phyloP scores from a whole-genome alignment of 1,140 invertebrate species.

The Sarcophaga bullata region DNA sequence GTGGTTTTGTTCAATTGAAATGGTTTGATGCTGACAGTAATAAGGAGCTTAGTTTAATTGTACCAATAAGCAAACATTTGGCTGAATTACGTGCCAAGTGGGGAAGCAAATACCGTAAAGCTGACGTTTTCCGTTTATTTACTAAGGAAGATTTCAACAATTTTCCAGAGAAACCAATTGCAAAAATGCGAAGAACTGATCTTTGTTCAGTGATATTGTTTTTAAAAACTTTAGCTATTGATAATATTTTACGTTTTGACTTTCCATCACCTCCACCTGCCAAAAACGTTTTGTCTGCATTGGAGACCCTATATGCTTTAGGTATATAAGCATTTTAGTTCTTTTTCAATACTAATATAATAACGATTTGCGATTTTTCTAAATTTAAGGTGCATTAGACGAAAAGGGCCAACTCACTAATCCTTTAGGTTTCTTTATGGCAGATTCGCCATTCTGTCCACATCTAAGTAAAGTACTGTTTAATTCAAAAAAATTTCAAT shows the following conservation, averaged over 20 bases:
- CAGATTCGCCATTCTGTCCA: constrained; percentile 91
- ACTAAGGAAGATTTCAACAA: constrained; percentile 82
- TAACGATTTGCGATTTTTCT: constrained; percentile 14
- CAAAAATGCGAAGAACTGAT: constrained; percentile 94
- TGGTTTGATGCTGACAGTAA: constrained; percentile 88
- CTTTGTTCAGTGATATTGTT: constrained; percentile 88
- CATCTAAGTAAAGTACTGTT: constrained; percentile 90
- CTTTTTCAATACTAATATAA: not conserved
- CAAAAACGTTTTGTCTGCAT: constrained; percentile 82
- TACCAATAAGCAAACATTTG: constrained; percentile 89
- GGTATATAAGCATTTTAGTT: constrained; percentile 44
- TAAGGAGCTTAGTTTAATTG: constrained; percentile 85
- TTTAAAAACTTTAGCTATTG: constrained; percentile 94
- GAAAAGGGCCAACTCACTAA: constrained; percentile 81
- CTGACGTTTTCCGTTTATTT: constrained; percentile 85
- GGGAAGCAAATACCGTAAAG: constrained; percentile 85
- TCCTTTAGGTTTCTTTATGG: constrained; percentile 86
- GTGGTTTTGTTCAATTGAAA: constrained; percentile 96
- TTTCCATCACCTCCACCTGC: constrained; percentile 91
- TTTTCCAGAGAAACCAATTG: constrained; percentile 77
- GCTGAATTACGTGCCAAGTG: constrained; percentile 92
- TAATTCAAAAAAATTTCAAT: constrained; percentile 79
- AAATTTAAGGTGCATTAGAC: constrained; percentile 76
- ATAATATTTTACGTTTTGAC: constrained; percentile 85
- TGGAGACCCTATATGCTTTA: constrained; percentile 92